Base-by-base conservation (phyloP, 2,888 invertebrate species). In the Notocelia uddmanniana region DNA sequence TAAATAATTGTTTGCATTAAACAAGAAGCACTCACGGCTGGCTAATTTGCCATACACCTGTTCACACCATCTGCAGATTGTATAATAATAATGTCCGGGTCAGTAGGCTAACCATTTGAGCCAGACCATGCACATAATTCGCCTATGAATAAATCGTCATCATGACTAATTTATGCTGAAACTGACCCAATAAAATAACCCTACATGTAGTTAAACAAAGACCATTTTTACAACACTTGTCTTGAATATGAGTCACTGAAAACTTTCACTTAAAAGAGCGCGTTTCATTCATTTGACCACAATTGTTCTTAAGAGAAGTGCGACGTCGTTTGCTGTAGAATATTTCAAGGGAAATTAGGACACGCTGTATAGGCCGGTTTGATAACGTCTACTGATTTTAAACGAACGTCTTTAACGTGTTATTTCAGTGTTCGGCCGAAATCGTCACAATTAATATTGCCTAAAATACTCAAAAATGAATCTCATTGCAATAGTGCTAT, bases 191-290 rank as follows among this genome's bases (percentile, higher is more conserved):
- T 82, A 69, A 74, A 75, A 75, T 68, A 68, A 50, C 66, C 76
- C 74, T 77, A 78, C 75, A 73, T 73, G 77, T 73, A 74, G 60
- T 75, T 76, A 69, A 75, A 85, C 80, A 85, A 82, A 81, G 76
- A 74, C 52, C 10, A 75, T 81, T 80, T 80, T 78, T 80, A 71
- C 78, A 76, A 79, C 76, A 83, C 77, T 73, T 76, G 77, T 73
- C 69, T 76, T 62, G 68, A 52, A 68, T 78, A 68, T 89, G 88
- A 89, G 77, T 89, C 89, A 90, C 78, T 79, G 73, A 80, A 80
- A 81, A 84, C 82, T 86, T 87, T 86, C 81, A 80, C 83, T 85
- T 89, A 89, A 81, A 89, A 88, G 83, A 67, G 55, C 34, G 77
- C 77, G 76, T 68, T 74, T 73, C 68, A 74, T 73, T 73, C 63